A percentile compares a stretch with the other conserved stretches of the same genome.
Conservation (phyloP, 2,113 vertebrate species). For the Emydura subglobosa region DNA sequence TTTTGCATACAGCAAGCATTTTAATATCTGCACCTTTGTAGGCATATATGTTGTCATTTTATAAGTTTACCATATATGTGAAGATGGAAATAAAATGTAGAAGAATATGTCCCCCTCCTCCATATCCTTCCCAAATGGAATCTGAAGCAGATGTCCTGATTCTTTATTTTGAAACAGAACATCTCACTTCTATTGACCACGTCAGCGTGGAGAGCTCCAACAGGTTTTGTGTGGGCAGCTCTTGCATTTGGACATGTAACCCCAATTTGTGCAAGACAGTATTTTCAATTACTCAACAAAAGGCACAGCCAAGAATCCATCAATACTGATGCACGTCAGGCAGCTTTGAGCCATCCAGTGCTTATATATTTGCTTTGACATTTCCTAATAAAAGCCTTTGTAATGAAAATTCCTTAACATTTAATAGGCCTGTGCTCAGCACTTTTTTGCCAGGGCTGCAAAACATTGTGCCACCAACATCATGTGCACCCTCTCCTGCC, state of each 20-base stretch:
- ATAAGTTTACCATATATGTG: conserved; percentile 11
- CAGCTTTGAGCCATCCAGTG: conserved; percentile 59
- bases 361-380: conserved; percentile 57
- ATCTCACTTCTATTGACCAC: conserved; percentile 67
- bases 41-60: neutral
- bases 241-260: conserved; percentile 61
- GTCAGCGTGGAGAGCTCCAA: conserved; percentile 63
- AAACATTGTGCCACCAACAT: neutral
- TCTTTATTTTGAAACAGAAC: conserved; percentile 72
- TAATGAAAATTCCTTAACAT: conserved; percentile 36
- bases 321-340: conserved; percentile 42
- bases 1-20: conserved; percentile 3
- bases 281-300: conserved; percentile 75
- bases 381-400: conserved; percentile 63
- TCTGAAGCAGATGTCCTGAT: conserved; percentile 70
- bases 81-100: conserved; percentile 51
- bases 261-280: conserved; percentile 55
- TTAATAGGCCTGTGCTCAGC: neutral
- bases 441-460: conserved; percentile 25
- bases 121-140: conserved; percentile 11
- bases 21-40: neutral
- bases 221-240: conserved; percentile 69
- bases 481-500: neutral
- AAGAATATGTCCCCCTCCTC: conserved; percentile 18
- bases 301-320: conserved; percentile 72